phyloP scores from a whole-genome alignment of 2,113 vertebrate species.

The Microtus ochrogaster region DNA sequence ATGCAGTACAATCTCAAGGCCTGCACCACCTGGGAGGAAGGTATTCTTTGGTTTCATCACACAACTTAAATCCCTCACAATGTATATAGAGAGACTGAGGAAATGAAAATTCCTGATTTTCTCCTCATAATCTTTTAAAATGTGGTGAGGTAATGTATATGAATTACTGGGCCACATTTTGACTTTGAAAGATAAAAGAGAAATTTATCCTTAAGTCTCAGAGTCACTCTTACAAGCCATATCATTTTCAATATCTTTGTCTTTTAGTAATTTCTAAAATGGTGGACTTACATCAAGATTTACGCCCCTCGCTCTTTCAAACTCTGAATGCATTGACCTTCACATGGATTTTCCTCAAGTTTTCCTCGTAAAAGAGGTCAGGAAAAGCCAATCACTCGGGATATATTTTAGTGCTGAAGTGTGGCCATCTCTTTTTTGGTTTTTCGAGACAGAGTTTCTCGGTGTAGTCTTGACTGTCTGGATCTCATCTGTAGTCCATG shows the following conservation, averaged over 20 bases:
- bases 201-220: neutral
- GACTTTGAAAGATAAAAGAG: neutral
- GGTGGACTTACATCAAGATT: neutral
- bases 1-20: neutral
- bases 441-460: no score
- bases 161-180: neutral
- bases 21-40: neutral
- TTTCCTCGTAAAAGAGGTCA: constrained; percentile 22
- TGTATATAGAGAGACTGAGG: neutral
- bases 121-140: neutral
- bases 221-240: neutral
- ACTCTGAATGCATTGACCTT: neutral
- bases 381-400: neutral
- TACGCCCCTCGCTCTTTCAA: fast-evolving
- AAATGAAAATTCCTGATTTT: neutral
- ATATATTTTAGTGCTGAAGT: neutral
- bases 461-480: no score
- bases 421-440: neutral
- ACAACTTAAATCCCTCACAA: neutral
- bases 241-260: neutral
- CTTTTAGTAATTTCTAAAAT: neutral
- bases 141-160: neutral
- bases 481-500: no score
- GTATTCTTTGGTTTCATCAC: no score
- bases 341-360: neutral